Conservation (phyloP, 2,113 vertebrate genomes). For the Gorilla gorilla region DNA sequence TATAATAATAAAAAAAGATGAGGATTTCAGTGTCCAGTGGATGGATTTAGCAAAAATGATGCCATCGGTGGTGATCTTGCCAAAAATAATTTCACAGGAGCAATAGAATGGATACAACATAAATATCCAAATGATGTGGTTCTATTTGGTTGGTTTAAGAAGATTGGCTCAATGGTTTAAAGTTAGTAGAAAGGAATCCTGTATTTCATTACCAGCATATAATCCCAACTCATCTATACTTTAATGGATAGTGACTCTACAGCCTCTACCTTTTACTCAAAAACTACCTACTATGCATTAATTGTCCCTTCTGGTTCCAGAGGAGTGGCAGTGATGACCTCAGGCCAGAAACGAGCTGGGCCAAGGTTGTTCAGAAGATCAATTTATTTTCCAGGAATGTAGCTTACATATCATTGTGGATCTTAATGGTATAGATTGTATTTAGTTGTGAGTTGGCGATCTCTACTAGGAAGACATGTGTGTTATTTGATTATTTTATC, state of each 20-base stretch:
- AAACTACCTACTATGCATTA: background rate
- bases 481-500: background rate
- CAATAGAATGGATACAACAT: background rate
- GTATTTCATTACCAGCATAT: background rate
- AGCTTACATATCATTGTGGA: background rate
- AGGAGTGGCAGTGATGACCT: background rate
- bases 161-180: background rate
- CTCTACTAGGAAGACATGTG: background rate
- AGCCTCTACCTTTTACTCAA: background rate
- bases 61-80: background rate
- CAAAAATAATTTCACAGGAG: conserved; percentile 26
- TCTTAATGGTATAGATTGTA: background rate
- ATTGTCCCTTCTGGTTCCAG: background rate
- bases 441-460: background rate
- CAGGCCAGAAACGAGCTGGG: background rate
- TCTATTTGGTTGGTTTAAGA: background rate
- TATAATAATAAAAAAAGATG: too few species aligned
- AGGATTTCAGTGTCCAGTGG: background rate
- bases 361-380: background rate
- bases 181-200: background rate
- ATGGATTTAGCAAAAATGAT: background rate
- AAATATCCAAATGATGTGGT: background rate
- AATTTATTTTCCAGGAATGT: conserved; percentile 28
- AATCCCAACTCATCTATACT: background rate
- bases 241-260: background rate